Conservation (phyloP, 2,113 vertebrate species). For the Mus spicilegus region DNA sequence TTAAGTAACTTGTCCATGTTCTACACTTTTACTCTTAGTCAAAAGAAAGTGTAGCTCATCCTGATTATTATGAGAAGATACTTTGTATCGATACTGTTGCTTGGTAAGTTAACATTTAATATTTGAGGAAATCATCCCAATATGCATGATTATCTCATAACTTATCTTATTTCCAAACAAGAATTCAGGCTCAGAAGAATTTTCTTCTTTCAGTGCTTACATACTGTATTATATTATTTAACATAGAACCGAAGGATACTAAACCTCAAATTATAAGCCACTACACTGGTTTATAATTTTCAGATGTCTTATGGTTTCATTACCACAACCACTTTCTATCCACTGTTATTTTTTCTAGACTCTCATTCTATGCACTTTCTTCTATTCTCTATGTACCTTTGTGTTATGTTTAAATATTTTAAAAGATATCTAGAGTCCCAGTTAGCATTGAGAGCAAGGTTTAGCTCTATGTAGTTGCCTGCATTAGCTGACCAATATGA, state of each 20-base stretch:
- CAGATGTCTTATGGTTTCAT: not conserved
- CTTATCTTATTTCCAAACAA: not conserved
- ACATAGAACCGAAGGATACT: not conserved
- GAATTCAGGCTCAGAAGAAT: not conserved
- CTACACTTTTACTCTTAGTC: no score
- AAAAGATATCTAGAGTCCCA: not conserved
- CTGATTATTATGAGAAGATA: not conserved
- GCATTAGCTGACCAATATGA: not conserved
- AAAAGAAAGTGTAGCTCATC: no score
- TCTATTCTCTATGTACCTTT: not conserved
- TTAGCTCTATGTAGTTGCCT: not conserved
- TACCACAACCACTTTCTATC: not conserved
- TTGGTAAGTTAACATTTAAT: not conserved
- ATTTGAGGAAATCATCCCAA: not conserved
- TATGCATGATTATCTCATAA: not conserved
- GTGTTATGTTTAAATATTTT: not conserved
- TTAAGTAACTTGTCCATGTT: no score
- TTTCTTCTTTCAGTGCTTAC: not conserved
- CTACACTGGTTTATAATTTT: not conserved
- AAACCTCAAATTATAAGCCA: not conserved
- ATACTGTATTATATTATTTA: not conserved
- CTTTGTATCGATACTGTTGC: not conserved
- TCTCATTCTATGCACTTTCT: not conserved
- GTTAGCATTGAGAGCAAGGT: not conserved
- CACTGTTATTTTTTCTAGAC: not conserved